Conservation (phyloP, 2,888 invertebrate genomes). For the Laothoe populi region DNA sequence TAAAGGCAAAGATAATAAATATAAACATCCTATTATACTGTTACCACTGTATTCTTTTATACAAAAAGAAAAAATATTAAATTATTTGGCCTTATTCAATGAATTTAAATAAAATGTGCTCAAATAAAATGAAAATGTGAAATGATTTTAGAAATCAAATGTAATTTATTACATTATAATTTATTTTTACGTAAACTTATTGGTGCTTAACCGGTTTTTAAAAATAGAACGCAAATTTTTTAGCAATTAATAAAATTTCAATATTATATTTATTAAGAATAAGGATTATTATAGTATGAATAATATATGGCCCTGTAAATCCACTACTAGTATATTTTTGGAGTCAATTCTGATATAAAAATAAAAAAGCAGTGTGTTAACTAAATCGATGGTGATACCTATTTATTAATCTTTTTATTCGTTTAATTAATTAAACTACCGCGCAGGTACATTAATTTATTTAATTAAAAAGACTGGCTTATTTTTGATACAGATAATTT, state of each 20-base stretch:
- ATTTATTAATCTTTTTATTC: not conserved
- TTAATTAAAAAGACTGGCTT: not conserved
- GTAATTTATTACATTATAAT: not conserved
- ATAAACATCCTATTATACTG: not conserved
- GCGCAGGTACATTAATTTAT: too few species aligned
- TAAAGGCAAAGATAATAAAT: not conserved
- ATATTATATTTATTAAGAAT: not conserved
- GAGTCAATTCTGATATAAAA: slow-evolving; percentile 15
- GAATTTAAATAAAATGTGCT: slow-evolving; percentile 9
- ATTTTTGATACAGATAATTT: not conserved
- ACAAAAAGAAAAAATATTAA: not conserved
- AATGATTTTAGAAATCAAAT: slow-evolving; percentile 2
- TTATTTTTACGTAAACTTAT: slow-evolving; percentile 1
- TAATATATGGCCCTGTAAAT: slow-evolving; percentile 5
- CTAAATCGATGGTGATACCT: not conserved
- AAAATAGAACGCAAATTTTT: not conserved
- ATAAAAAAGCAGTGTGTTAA: not conserved
- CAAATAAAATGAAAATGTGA: slow-evolving; percentile 8
- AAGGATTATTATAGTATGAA: not conserved
- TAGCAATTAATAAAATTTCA: not conserved
- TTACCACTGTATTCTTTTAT: not conserved
- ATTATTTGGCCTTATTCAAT: slow-evolving; percentile 5
- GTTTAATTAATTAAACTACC: too few species aligned
- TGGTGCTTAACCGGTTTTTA: not conserved
- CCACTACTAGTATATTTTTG: slow-evolving; percentile 24